Evolutionary conservation across 2,888 invertebrate genomes (phyloP).

Genomic region (Drosophila rubida): DNA sequence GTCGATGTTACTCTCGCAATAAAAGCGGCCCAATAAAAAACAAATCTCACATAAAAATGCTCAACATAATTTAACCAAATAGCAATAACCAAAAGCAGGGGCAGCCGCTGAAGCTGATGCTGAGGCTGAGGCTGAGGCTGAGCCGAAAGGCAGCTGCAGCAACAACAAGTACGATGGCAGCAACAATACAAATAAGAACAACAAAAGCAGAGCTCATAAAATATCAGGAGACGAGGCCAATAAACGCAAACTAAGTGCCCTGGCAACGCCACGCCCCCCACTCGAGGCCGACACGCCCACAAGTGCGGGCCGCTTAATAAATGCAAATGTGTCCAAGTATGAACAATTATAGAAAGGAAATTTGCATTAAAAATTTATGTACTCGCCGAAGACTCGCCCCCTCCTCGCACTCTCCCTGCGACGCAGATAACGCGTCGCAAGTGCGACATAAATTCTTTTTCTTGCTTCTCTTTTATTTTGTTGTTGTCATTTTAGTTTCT

Average conservation of each 20-base stretch:
- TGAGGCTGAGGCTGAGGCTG: background rate
- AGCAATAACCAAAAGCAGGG: slow-evolving; percentile 60
- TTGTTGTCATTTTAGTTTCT: slow-evolving; percentile 4
- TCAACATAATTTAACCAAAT: slow-evolving; percentile 77
- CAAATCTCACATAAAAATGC: slow-evolving; percentile 77
- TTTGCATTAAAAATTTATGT: slow-evolving; percentile 79
- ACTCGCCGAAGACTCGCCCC: slow-evolving; percentile 46
- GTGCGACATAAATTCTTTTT: slow-evolving; percentile 64
- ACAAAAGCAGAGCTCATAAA: slow-evolving; percentile 40
- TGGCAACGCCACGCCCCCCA: slow-evolving; percentile 26
- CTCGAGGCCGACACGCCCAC: slow-evolving; percentile 14
- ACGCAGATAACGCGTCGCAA: slow-evolving; percentile 49
- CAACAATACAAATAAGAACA: slow-evolving; percentile 9
- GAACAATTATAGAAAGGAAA: slow-evolving; percentile 79
- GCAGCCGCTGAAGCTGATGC: background rate
- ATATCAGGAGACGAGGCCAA: slow-evolving; percentile 58
- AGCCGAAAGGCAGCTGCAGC: slow-evolving; percentile 23
- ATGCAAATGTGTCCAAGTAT: slow-evolving; percentile 79
- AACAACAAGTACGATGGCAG: slow-evolving; percentile 14
- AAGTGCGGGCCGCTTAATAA: slow-evolving; percentile 59
- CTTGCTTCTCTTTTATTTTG: slow-evolving; percentile 1
- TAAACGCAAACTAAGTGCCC: slow-evolving; percentile 74
- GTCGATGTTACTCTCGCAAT: slow-evolving; percentile 41
- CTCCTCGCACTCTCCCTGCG: background rate
- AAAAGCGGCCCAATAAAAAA: slow-evolving; percentile 65